Percentiles rank a stretch among this genome's conserved stretches.
Evolutionary conservation across 1,140 invertebrate genomes (phyloP).

Genomic region (Holotrichia oblita): DNA sequence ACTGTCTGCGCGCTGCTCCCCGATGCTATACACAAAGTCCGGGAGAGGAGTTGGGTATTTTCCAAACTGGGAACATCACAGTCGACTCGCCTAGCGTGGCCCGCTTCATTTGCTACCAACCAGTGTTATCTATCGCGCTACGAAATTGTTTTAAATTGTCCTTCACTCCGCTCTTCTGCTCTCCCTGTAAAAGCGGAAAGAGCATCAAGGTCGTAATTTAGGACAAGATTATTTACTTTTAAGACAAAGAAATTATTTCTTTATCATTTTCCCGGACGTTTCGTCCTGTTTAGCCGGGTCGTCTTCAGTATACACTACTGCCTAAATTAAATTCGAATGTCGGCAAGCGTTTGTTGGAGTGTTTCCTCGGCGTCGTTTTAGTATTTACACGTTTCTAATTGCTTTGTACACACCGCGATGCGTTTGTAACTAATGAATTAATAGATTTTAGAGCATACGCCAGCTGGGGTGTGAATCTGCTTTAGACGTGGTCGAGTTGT

Average conservation of each 20-base stretch:
- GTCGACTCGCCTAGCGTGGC: not conserved
- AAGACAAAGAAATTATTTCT: slow-evolving; percentile 37
- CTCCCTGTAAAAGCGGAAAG: not conserved
- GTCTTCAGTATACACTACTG: not conserved
- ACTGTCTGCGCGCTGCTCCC: slow-evolving; percentile 13
- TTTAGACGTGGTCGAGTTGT: not conserved
- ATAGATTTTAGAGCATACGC: not conserved
- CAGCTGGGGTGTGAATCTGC: not conserved
- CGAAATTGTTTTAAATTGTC: slow-evolving; percentile 30
- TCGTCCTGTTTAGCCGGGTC: not conserved
- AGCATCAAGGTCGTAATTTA: slow-evolving; percentile 25
- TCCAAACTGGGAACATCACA: not conserved
- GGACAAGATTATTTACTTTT: slow-evolving; percentile 32
- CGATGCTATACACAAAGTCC: slow-evolving; percentile 1
- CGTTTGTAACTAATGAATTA: slow-evolving; percentile 22
- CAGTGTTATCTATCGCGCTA: slow-evolving; percentile 15
- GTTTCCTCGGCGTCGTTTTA: not conserved
- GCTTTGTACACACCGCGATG: slow-evolving; percentile 24
- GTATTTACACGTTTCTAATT: slow-evolving; percentile 32
- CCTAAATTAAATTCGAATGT: slow-evolving; percentile 25
- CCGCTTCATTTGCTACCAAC: not conserved
- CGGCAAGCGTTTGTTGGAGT: not conserved
- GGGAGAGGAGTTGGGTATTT: not conserved
- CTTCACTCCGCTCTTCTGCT: not conserved
- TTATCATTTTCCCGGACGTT: not conserved